Conservation (phyloP, 1,140 invertebrate species). For the Pseudomyrmex gracilis region DNA sequence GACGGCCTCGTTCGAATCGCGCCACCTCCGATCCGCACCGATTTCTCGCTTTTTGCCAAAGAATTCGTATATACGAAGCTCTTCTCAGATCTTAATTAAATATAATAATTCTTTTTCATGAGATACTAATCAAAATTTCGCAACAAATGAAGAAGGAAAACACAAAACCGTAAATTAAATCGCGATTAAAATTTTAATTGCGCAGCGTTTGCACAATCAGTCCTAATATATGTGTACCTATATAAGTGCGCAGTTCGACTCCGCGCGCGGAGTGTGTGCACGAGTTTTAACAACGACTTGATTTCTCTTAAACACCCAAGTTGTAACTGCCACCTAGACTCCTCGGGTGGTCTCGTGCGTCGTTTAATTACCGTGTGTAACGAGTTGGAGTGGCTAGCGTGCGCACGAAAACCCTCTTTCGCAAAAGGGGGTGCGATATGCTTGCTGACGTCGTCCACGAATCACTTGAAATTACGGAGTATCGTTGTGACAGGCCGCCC, state of each 20-base stretch:
- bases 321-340: constrained; percentile 68
- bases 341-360: constrained; percentile 82
- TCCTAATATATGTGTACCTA: neutral
- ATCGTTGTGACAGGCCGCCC: constrained; percentile 70
- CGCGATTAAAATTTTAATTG: neutral
- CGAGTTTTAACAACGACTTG: constrained; percentile 80
- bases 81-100: neutral
- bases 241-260: constrained; percentile 3
- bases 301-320: constrained; percentile 68
- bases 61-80: neutral
- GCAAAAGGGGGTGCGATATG: constrained; percentile 78
- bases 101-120: neutral
- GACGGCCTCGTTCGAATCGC: constrained; percentile 68
- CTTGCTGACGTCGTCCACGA: constrained; percentile 78
- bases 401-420: constrained; percentile 80
- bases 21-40: constrained; percentile 64
- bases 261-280: constrained; percentile 12
- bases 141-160: constrained; percentile 23
- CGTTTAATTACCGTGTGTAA: constrained; percentile 85
- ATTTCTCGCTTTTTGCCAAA: constrained; percentile 60
- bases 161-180: neutral
- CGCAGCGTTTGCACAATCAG: constrained; percentile 38
- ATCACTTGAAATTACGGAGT: constrained; percentile 78
- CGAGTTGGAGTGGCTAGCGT: constrained; percentile 84
- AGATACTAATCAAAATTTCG: neutral